Conservation (phyloP, 1,140 invertebrate species). For the Magallana ariakensis region DNA sequence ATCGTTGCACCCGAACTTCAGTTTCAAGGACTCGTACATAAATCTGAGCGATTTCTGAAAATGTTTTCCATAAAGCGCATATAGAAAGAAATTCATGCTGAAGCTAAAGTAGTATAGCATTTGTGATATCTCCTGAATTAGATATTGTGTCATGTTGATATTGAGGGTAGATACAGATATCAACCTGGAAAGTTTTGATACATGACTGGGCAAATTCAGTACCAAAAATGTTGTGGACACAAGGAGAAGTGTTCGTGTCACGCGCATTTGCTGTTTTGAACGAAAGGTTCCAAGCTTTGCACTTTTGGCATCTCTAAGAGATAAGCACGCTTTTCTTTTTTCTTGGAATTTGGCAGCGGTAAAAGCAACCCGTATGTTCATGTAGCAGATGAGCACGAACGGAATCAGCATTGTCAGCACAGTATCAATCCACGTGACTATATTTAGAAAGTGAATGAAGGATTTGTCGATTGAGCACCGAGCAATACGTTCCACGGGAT, state of each 20-base stretch:
- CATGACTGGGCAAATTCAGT: conserved; percentile 85
- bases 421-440: conserved; percentile 82
- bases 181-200: conserved; percentile 70
- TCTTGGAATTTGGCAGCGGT: conserved; percentile 46
- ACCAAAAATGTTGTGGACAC: conserved; percentile 89
- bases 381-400: conserved; percentile 81
- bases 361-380: conserved; percentile 78
- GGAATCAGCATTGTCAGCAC: conserved; percentile 82
- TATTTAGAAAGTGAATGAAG: conserved; percentile 77
- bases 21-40: not conserved
- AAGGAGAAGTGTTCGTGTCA: conserved; percentile 89
- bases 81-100: conserved; percentile 91
- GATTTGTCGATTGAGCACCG: conserved; percentile 39
- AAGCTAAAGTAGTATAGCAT: conserved; percentile 88
- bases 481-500: conserved; percentile 37
- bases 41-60: conserved; percentile 58
- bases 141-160: conserved; percentile 42
- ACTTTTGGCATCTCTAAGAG: conserved; percentile 34
- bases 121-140: conserved; percentile 61
- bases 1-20: not conserved
- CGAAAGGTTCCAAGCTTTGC: conserved; percentile 72
- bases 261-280: conserved; percentile 84
- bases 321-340: conserved; percentile 50
- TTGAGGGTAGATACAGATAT: conserved; percentile 53
- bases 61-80: conserved; percentile 77